phyloP scores from a whole-genome alignment of 2,888 invertebrate genomes.

The Hydrotaea cyrtoneurina region DNA sequence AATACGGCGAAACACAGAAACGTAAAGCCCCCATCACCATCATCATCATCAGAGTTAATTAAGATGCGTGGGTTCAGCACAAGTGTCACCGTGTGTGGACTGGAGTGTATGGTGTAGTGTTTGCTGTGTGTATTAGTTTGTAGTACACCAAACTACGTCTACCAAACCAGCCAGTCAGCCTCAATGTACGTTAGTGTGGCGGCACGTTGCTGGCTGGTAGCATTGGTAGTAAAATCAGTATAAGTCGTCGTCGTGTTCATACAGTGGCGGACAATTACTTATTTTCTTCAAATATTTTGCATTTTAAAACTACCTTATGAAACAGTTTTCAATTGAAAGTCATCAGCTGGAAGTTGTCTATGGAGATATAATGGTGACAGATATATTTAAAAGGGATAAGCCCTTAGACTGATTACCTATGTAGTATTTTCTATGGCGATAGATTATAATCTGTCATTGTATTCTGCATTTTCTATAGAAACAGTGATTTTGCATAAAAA shows the following conservation, averaged over 20 bases:
- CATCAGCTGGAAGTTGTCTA: too few species aligned
- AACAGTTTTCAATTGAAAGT: too few species aligned
- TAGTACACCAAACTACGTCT: background rate
- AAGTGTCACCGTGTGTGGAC: slow-evolving; percentile 47
- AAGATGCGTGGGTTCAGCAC: slow-evolving; percentile 61
- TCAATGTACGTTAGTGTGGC: background rate
- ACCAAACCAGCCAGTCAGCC: background rate
- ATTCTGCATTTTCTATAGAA: too few species aligned
- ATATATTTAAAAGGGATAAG: too few species aligned
- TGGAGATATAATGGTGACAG: too few species aligned
- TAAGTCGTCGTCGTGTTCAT: background rate
- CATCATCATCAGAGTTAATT: slow-evolving; percentile 45
- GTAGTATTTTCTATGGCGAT: too few species aligned
- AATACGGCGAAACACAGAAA: background rate
- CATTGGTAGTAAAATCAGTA: background rate
- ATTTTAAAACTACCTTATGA: too few species aligned
- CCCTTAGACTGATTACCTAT: too few species aligned
- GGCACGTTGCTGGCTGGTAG: background rate
- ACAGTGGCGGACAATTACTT: background rate
- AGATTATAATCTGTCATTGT: too few species aligned
- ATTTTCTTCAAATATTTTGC: too few species aligned
- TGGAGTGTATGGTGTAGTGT: background rate
- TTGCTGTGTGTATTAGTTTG: background rate
- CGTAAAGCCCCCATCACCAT: background rate
- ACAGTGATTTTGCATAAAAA: too few species aligned